Percentiles rank a stretch among this genome's conserved stretches.
These are phyloP conservation scores for Leptinotarsa defecta DNA, from an alignment of 1,140 invertebrate species.

Conservation along the genomic window DNA sequence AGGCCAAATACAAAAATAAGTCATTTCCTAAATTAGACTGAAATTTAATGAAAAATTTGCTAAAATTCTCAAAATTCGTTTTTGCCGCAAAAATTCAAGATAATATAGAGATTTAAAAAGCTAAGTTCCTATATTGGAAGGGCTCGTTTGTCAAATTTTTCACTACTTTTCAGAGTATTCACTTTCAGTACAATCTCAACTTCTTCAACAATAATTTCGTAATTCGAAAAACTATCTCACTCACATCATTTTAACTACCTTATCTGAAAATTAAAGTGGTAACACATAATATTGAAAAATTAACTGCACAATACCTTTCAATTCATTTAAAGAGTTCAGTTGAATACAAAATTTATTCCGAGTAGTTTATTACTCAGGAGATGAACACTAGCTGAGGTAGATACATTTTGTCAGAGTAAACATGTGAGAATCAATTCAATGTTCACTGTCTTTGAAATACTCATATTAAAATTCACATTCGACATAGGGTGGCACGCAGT, in stretches of 20 bases:
- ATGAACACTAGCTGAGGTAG: neutral
- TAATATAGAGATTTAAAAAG: too few species aligned
- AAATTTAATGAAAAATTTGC: slow-evolving; percentile 10
- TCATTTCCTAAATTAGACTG: slow-evolving; percentile 23
- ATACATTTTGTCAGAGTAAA: too few species aligned
- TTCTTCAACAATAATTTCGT: neutral
- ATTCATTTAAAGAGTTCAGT: neutral
- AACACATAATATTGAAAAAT: neutral
- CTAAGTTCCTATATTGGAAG: neutral
- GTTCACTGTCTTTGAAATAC: too few species aligned
- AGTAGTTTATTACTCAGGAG: neutral
- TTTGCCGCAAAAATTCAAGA: neutral
- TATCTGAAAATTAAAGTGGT: neutral
- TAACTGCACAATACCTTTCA: neutral
- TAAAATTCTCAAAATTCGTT: neutral
- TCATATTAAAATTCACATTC: too few species aligned
- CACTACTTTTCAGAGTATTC: neutral
- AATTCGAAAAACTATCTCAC: neutral
- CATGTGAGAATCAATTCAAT: too few species aligned
- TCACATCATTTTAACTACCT: neutral
- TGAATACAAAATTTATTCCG: neutral
- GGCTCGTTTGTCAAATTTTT: neutral
- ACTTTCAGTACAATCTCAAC: neutral
- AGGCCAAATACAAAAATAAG: slow-evolving; percentile 22
- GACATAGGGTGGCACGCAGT: too few species aligned